Evolutionary conservation across 2,888 invertebrate genomes (phyloP).

Genomic region (Schizotus pectinicornis): DNA sequence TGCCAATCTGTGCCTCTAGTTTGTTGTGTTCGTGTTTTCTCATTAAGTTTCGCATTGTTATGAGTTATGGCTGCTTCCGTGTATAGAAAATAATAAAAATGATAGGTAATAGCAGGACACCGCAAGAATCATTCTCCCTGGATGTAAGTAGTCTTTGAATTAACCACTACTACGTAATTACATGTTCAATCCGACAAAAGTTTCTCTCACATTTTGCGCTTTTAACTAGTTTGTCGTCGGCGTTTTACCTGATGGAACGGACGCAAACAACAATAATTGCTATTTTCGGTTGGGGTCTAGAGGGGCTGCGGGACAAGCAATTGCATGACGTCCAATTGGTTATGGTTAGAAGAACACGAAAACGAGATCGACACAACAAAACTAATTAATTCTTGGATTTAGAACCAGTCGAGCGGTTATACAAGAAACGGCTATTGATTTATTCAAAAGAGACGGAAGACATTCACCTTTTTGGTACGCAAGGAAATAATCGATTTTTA

Average conservation of each 20-base stretch:
- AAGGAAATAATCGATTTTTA: slow-evolving; percentile 28
- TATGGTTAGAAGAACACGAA: slow-evolving; percentile 17
- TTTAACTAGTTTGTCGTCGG: background rate
- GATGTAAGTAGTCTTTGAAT: too few relatives aligned
- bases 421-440: slow-evolving; percentile 23
- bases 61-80: too few relatives aligned
- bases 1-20: slow-evolving; percentile 35
- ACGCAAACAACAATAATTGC: background rate
- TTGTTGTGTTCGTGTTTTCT: slow-evolving; percentile 30
- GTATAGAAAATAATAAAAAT: too few relatives aligned
- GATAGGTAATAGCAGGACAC: too few relatives aligned
- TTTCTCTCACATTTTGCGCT: background rate
- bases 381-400: slow-evolving; percentile 30
- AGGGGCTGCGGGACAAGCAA: background rate
- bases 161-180: background rate
- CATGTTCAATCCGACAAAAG: background rate
- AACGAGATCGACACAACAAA: background rate
- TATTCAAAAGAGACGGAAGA: slow-evolving; percentile 23
- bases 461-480: slow-evolving; percentile 33
- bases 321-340: slow-evolving; percentile 1
- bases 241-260: background rate
- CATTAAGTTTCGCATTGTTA: slow-evolving; percentile 34
- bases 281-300: background rate
- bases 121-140: too few relatives aligned
- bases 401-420: slow-evolving; percentile 19